A percentile compares a stretch with the other conserved stretches of the same genome.
Conservation (phyloP, 2,888 invertebrate genomes). For the Tetropium fuscum region DNA sequence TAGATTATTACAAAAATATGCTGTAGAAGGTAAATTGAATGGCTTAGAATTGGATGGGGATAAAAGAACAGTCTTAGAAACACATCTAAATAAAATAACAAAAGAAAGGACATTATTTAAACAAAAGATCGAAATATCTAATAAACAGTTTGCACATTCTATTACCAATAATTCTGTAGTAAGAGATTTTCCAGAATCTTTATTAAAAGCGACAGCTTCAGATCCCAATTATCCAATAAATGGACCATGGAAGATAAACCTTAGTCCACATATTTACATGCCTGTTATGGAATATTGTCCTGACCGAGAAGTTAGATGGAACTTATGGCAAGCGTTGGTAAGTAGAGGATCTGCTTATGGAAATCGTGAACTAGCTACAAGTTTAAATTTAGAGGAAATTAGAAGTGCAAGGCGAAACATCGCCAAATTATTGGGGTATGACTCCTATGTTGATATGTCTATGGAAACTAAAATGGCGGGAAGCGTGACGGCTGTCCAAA, state of each 20-base stretch:
- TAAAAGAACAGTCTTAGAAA: conserved; percentile 69
- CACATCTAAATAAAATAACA: conserved; percentile 68
- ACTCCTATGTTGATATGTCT: conserved; percentile 85
- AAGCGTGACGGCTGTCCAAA: conserved; percentile 69
- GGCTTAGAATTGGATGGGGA: conserved; percentile 77
- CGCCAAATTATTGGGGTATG: conserved; percentile 83
- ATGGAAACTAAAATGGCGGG: conserved; percentile 96
- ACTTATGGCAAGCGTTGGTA: conserved; percentile 85
- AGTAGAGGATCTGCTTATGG: conserved; percentile 76
- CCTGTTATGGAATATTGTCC: conserved; percentile 89
- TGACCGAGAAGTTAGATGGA: conserved; percentile 81
- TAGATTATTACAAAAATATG: conserved; percentile 81
- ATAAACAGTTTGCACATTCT: conserved; percentile 75
- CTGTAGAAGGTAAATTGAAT: conserved; percentile 85
- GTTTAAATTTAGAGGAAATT: conserved; percentile 82
- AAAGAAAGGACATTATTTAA: conserved; percentile 74
- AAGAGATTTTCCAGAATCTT: conserved; percentile 79
- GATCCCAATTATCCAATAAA: conserved; percentile 71
- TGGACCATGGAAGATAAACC: conserved; percentile 88
- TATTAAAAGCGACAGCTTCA: conserved; percentile 75
- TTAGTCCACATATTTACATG: conserved; percentile 79
- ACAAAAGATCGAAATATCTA: conserved; percentile 75
- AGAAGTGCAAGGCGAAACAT: conserved; percentile 76
- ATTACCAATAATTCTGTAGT: conserved; percentile 76
- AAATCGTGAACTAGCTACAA: conserved; percentile 77